A percentile compares a stretch with the other conserved stretches of the same genome.
These are phyloP conservation scores for Temnothorax ravouxi DNA, from an alignment of 2,888 invertebrate genomes.

Conservation along the genomic window DNA sequence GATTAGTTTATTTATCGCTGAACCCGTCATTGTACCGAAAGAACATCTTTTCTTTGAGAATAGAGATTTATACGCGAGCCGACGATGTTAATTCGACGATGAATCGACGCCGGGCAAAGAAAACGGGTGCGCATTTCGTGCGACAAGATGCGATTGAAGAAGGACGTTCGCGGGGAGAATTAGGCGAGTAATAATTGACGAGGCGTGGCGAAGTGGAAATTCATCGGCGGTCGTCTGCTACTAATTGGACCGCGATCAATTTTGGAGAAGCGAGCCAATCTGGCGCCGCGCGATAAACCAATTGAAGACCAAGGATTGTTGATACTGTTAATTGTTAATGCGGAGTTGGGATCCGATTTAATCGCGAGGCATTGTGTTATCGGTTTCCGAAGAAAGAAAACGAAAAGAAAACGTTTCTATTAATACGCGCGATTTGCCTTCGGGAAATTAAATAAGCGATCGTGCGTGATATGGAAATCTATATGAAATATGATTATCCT, in stretches of 20 bases:
- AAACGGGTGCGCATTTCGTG: constrained; percentile 65
- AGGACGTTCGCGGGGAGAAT: constrained; percentile 51
- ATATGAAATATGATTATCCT: constrained; percentile 20
- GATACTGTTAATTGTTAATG: constrained; percentile 43
- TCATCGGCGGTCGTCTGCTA: constrained; percentile 52
- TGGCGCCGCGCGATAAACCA: constrained; percentile 38
- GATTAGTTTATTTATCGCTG: constrained; percentile 41
- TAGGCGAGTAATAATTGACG: constrained; percentile 56
- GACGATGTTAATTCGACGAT: constrained; percentile 15
- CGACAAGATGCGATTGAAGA: constrained; percentile 57
- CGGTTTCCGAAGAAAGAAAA: constrained; percentile 18
- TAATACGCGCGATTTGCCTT: background rate
- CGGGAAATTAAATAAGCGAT: background rate
- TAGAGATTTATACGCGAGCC: constrained; percentile 1
- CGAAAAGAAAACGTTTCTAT: background rate
- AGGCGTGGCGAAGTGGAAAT: constrained; percentile 56
- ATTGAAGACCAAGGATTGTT: constrained; percentile 46
- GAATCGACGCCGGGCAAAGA: constrained; percentile 53
- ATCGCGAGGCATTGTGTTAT: constrained; percentile 19
- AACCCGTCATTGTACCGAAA: constrained; percentile 6
- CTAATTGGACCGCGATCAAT: constrained; percentile 55
- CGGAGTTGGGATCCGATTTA: background rate
- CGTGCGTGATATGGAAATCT: constrained; percentile 17
- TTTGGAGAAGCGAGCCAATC: constrained; percentile 52
- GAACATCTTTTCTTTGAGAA: background rate